Base-by-base conservation (phyloP, 30 jellyfish, hydroid and myxozoan genomes). In the Cassiopea andromeda region DNA sequence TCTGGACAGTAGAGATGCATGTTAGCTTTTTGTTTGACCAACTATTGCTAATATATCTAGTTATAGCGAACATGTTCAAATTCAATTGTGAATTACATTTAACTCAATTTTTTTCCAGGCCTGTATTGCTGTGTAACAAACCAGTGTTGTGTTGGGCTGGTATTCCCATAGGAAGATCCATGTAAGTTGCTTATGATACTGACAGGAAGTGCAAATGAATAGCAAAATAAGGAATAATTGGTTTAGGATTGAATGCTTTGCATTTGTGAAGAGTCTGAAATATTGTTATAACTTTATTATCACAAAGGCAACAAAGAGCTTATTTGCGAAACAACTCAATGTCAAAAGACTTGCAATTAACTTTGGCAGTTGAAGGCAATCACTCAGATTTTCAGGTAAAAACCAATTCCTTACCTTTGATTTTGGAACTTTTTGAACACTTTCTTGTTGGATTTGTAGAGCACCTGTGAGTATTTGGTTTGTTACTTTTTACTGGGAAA, bases 71-170 rank as follows among this genome's bases (percentile, higher is more conserved):
- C 38, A 27, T 27, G 38, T 27, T 27, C 38, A 27, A 27, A 27
- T 27, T 27, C 38, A 27, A 27, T 27, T 27, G 38, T 27, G 38
- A 27, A 27, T 27, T 27, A 27, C 38, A 27, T 27, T 27, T 27
- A 27, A 27, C 38, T 67, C 76, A 67, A 27, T 27, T 70, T 70
- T 70, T n/a, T 49, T 68, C 7, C 45, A 89, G 91, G 50, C 97
- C 97, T 3, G 78, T 86, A 5, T 84, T 93, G 19, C 92, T 93
- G 72, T 93, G 98, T 50, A 89, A 84, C 69, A 93, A 93, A 68
- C 94, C 91, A 38, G 92, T 89, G 46, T 58, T 93, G 27, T 81
- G 94, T 71, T 93, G 98, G 98, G 94, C 97, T 46, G 98, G 98
- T 66, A 85, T 93, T 59, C 95, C 91, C 6, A 76, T 93, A 19